These are phyloP conservation scores for Oryzias curvinotus DNA, from an alignment of 2,113 vertebrate species.

Conservation along the genomic window DNA sequence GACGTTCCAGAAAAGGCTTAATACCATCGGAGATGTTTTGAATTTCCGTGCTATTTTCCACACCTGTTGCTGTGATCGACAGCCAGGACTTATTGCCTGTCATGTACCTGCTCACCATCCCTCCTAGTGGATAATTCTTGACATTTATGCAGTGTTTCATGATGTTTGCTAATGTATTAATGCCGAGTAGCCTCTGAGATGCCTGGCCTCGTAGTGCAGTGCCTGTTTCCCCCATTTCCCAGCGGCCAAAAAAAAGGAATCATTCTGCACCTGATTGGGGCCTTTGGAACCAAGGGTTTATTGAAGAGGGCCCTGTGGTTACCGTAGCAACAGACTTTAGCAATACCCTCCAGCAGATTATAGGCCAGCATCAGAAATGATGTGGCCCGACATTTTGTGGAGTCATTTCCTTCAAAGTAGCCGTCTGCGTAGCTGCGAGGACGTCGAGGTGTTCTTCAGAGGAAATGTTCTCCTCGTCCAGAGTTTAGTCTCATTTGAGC, in stretches of 20 bases:
- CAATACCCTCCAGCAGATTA: conserved; percentile 90
- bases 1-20: conserved; percentile 9
- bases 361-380: conserved; percentile 88
- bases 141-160: conserved; percentile 99
- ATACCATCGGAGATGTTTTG: conserved; percentile 55
- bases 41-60: conserved; percentile 85
- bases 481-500: neutral
- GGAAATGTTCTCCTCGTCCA: neutral
- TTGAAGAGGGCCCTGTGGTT: conserved; percentile 81
- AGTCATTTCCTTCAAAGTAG: conserved; percentile 5
- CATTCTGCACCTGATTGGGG: conserved; percentile 87
- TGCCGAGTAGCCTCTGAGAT: conserved; percentile 80
- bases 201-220: conserved; percentile 57
- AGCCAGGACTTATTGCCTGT: conserved; percentile 89
- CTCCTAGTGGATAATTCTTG: conserved; percentile 95
- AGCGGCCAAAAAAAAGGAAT: conserved; percentile 78
- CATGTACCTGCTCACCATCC: conserved; percentile 72
- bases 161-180: conserved; percentile 99
- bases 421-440: neutral
- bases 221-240: conserved; percentile 86
- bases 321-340: conserved; percentile 95
- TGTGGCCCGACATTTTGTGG: conserved; percentile 79
- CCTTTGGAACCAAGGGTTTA: conserved; percentile 83
- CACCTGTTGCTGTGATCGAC: conserved; percentile 91
- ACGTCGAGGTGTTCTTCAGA: neutral